Percentiles rank a stretch among this genome's conserved stretches.
These are phyloP conservation scores for Stratiolaelaps scimitus DNA, from an alignment of 1,140 invertebrate species.

Conservation along the genomic window DNA sequence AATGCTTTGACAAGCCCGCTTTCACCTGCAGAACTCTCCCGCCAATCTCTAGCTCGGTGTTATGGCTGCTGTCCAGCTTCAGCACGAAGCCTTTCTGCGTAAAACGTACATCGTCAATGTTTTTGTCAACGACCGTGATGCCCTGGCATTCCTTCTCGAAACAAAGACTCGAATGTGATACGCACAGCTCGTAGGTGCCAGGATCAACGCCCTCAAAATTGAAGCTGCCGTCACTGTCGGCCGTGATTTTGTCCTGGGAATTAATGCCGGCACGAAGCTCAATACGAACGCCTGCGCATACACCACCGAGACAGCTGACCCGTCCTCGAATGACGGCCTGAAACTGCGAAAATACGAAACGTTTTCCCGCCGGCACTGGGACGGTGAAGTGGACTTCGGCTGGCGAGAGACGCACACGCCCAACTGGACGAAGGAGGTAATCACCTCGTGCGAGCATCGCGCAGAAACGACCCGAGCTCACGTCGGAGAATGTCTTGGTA, in stretches of 20 bases:
- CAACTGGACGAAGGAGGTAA: not conserved
- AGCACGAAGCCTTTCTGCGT: conserved; percentile 61
- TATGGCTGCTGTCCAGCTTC: conserved; percentile 54
- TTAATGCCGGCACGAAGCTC: conserved; percentile 36
- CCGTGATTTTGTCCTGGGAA: conserved; percentile 59
- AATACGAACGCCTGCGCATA: conserved; percentile 1
- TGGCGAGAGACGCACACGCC: not conserved
- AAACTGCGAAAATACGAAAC: conserved; percentile 19
- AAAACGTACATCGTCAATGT: conserved; percentile 55
- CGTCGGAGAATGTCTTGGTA: not conserved
- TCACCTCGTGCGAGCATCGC: not conserved
- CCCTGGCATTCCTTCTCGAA: conserved; percentile 54
- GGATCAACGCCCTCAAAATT: conserved; percentile 59
- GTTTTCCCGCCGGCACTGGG: not conserved
- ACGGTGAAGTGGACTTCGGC: not conserved
- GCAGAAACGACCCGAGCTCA: conserved; percentile 20
- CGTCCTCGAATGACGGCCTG: not conserved
- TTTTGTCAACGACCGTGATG: conserved; percentile 53
- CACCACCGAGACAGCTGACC: not conserved
- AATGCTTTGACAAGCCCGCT: conserved; percentile 25
- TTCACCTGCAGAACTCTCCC: conserved; percentile 34
- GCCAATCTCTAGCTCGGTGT: conserved; percentile 47
- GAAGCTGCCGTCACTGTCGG: conserved; percentile 61
- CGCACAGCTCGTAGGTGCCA: conserved; percentile 63
- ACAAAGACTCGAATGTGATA: conserved; percentile 32